These are phyloP conservation scores for Tetramorium simillimum DNA, from an alignment of 1,140 invertebrate genomes.

Conservation along the genomic window DNA sequence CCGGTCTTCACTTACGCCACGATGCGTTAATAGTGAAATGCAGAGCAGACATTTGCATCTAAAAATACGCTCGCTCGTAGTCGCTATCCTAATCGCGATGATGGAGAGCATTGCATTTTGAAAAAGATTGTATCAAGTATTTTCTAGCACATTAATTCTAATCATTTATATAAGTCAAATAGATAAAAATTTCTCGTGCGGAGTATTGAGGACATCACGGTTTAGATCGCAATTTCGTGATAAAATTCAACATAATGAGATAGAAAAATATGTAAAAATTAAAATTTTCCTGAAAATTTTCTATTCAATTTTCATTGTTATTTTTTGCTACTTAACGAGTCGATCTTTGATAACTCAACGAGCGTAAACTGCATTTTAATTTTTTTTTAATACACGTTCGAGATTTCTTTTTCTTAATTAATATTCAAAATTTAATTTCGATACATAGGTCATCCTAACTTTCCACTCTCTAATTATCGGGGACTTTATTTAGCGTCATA, in stretches of 20 bases:
- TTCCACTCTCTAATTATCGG: not conserved
- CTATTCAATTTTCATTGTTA: not conserved
- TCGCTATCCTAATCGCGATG: not conserved
- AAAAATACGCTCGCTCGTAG: conserved; percentile 3
- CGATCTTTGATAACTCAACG: not conserved
- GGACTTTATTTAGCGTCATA: conserved; percentile 13
- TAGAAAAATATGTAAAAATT: not conserved
- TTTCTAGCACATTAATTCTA: not conserved
- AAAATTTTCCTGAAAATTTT: not conserved
- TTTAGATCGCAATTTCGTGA: not conserved
- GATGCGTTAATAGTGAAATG: not conserved
- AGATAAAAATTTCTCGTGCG: not conserved
- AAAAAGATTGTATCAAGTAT: not conserved
- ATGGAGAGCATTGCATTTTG: not conserved
- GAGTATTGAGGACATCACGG: not conserved
- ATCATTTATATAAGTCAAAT: not conserved
- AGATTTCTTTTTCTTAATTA: not conserved
- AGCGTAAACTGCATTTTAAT: not conserved
- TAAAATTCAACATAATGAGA: not conserved
- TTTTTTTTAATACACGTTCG: not conserved
- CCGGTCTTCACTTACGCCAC: not conserved
- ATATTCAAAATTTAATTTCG: not conserved
- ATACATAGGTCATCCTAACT: not conserved
- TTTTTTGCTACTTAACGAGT: not conserved
- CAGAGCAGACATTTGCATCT: not conserved